Evolutionary conservation across 2,113 vertebrate species (phyloP).

Genomic region (Takifugu bimaculatus): DNA sequence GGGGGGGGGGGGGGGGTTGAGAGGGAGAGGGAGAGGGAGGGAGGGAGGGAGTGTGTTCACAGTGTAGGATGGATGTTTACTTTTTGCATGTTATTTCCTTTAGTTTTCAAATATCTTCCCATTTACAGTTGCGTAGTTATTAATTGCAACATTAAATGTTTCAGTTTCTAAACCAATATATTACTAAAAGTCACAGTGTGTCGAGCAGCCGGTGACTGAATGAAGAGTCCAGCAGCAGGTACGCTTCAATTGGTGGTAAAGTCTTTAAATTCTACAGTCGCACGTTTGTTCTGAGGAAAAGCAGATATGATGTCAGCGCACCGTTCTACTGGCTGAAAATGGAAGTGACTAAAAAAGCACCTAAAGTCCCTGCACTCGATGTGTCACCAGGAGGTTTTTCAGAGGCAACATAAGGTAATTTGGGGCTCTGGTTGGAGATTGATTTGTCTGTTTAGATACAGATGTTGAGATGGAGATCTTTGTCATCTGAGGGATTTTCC

Average conservation of each 20-base stretch:
- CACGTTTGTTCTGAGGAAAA: background rate
- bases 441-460: conserved; percentile 61
- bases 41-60: conserved; percentile 8
- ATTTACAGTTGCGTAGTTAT: conserved; percentile 14
- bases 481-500: conserved; percentile 69
- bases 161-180: background rate
- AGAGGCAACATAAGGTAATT: conserved; percentile 43
- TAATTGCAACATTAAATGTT: background rate
- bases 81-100: conserved; percentile 7
- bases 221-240: too few species aligned
- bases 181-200: background rate
- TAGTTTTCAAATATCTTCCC: conserved; percentile 9
- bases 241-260: too few species aligned
- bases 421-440: conserved; percentile 45
- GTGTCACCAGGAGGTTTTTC: conserved; percentile 47
- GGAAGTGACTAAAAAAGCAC: conserved; percentile 35
- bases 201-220: too few species aligned
- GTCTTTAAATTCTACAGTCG: conserved; percentile 2
- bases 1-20: conserved; percentile 1
- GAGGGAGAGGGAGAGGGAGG: background rate
- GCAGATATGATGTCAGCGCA: background rate
- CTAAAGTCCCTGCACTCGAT: conserved; percentile 21
- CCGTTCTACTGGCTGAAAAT: background rate
- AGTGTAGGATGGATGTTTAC: conserved; percentile 35
- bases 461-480: conserved; percentile 66